phyloP scores from a whole-genome alignment of 1,140 invertebrate species.

The Drosophila busckii region DNA sequence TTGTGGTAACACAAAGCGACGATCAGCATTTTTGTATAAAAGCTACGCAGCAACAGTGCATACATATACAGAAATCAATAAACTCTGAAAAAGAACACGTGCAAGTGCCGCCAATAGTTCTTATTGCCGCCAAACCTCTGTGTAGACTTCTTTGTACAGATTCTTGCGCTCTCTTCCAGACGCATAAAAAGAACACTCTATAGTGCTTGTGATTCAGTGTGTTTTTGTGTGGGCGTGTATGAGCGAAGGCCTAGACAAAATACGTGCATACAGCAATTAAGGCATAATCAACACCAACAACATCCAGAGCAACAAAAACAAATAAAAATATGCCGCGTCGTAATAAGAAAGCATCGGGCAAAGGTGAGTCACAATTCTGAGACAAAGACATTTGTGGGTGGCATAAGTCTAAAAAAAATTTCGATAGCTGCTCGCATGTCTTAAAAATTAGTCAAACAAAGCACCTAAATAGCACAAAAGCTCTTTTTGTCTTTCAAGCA shows the following conservation, averaged over 20 bases:
- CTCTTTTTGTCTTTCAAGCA: slow-evolving; percentile 53
- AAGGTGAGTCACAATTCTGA: slow-evolving; percentile 73
- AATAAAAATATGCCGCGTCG: slow-evolving; percentile 70
- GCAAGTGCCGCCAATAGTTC: slow-evolving; percentile 35
- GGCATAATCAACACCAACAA: slow-evolving; percentile 40
- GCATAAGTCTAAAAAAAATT: slow-evolving; percentile 21
- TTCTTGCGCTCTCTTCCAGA: slow-evolving; percentile 4
- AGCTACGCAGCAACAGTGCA: slow-evolving; percentile 32
- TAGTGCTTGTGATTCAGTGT: neutral
- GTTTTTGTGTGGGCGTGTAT: too few species aligned
- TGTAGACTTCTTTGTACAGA: slow-evolving; percentile 34
- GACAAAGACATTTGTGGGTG: slow-evolving; percentile 8
- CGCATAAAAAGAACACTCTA: slow-evolving; percentile 29
- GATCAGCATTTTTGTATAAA: slow-evolving; percentile 57
- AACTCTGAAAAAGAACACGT: slow-evolving; percentile 25
- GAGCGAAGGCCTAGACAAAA: slow-evolving; percentile 26
- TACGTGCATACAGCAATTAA: slow-evolving; percentile 28
- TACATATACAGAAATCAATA: slow-evolving; percentile 59
- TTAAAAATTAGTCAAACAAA: too few species aligned
- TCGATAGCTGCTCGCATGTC: slow-evolving; percentile 3
- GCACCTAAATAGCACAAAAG: slow-evolving; percentile 37
- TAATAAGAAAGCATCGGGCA: slow-evolving; percentile 68
- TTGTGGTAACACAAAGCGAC: slow-evolving; percentile 71
- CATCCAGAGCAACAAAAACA: too few species aligned
- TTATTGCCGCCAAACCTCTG: slow-evolving; percentile 40